Evolutionary conservation across 2,888 invertebrate genomes (phyloP), one percentile per base, ranked within the genome.

Genomic region (Catonia carolina): DNA sequence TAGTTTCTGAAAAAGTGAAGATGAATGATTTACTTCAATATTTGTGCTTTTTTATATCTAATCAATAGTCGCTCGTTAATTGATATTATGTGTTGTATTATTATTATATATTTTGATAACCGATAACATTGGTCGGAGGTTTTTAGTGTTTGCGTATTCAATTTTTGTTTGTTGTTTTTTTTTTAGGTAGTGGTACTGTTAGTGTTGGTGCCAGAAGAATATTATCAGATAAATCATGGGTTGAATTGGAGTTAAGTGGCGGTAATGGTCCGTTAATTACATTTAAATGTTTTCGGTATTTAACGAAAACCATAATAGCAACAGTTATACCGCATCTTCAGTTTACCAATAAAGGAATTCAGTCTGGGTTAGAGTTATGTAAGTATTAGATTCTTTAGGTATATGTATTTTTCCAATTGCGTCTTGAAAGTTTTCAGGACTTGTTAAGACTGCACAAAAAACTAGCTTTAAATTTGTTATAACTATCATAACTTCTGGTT

Each of bases 211-310:
- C 87, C 66, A 79, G 89, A 59, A 80, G 90, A 66, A 77, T 92
- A 12, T 78, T 89, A 54, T 86, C 88, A 0, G 85, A 90, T 53
- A 87, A 85, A 71, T 86, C 90, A 12, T 94, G 93, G 92, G 78
- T 88, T 3, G 95, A 96, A 75, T 72, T 89, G 10, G 92, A 92
- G 69, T 72, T 87, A 53, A 86, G 89, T 1, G 89, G 87, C 52
- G 94, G 94, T 1, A 89, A 86, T 73, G 93, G 93, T 0, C 85
- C 91, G 1, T 75, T 83, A 0, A 65, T 90, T 45, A 85, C 87
- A 0, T 72, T 92, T 2, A 91, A 90, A 73, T 85, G 84, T 53
- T 91, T 89, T 68, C 77, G 88, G 56, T 84, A 85, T 10, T 69
- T 92, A 42, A 83, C 84, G 0, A 81, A 83, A 64, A 74, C 85